Evolutionary conservation across 2,797 vertebrate genomes (phyloP).

Genomic region (Serranus cabrilla): DNA sequence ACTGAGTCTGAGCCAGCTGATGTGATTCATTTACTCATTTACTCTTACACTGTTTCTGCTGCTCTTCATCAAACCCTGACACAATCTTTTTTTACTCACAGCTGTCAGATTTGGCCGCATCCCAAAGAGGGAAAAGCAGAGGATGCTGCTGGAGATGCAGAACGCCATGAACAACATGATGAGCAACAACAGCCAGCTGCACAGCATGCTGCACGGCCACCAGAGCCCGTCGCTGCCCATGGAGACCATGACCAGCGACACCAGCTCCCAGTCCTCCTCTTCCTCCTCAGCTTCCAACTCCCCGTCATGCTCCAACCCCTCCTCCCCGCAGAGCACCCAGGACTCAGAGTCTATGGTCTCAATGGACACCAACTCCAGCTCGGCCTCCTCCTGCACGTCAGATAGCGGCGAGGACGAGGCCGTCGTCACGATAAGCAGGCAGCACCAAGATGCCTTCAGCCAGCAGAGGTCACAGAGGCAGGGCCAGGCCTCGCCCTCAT

Average conservation of each 20-base stretch:
- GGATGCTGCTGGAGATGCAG: conserved; percentile 99
- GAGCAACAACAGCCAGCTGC: conserved; percentile 93
- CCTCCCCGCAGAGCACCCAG: conserved; percentile 79
- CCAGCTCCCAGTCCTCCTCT: conserved; percentile 73
- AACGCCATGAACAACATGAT: conserved; percentile 99
- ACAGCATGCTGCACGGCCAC: conserved; percentile 84
- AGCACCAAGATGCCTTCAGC: conserved; percentile 88
- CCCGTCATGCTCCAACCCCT: conserved; percentile 74
- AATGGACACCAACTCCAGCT: conserved; percentile 86
- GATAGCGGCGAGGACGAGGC: conserved; percentile 96
- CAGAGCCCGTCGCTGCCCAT: conserved; percentile 76
- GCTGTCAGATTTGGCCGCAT: conserved; percentile 98
- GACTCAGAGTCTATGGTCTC: conserved; percentile 80
- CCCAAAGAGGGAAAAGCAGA: conserved; percentile 97
- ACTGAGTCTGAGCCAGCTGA: not conserved
- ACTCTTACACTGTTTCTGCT: no score
- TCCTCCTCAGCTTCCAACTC: conserved; percentile 72
- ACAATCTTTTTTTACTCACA: conserved; percentile 59
- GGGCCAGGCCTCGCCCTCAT: conserved; percentile 62
- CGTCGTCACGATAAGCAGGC: conserved; percentile 82
- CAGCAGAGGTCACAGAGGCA: conserved; percentile 79
- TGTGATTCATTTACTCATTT: not conserved
- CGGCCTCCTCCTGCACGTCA: conserved; percentile 80
- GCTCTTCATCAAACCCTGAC: not conserved
- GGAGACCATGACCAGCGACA: conserved; percentile 83